Evolutionary conservation across 2,797 vertebrate genomes (phyloP).

Genomic region (Peromyscus eremicus): DNA sequence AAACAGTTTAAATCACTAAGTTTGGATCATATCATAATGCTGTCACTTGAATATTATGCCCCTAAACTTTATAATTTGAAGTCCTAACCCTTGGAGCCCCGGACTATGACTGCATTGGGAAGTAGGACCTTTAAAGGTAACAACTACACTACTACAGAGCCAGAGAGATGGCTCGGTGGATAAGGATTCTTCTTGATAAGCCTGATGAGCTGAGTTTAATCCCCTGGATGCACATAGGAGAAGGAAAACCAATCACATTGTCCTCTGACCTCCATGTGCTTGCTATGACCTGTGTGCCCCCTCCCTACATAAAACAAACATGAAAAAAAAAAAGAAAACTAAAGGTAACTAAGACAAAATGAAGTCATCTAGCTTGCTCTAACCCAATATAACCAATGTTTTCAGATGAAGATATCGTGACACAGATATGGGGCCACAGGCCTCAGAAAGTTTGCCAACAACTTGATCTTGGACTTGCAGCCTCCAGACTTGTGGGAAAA

Average conservation of each 20-base stretch:
- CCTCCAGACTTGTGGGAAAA: not conserved
- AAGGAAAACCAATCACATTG: not conserved
- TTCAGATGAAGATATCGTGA: not conserved
- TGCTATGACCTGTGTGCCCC: no score
- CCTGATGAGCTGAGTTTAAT: not conserved
- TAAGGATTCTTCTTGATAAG: not conserved
- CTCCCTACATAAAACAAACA: not conserved
- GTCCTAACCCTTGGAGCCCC: not conserved
- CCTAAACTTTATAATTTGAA: not conserved
- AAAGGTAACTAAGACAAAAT: not conserved
- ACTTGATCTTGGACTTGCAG: not conserved
- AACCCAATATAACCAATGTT: not conserved
- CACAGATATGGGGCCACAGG: not conserved
- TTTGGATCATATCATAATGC: not conserved
- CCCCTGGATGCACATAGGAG: not conserved
- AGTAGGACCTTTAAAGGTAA: not conserved
- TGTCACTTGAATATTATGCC: not conserved
- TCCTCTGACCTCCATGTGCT: not conserved
- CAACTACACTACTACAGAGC: no score
- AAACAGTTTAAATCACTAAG: not conserved
- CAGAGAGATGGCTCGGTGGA: not conserved
- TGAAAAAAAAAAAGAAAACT: not conserved
- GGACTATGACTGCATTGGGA: not conserved
- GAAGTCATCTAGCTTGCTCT: not conserved
- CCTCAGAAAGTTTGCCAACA: not conserved